phyloP scores from a whole-genome alignment of 2,797 vertebrate genomes.

The Rhadinocentrus ornatus region DNA sequence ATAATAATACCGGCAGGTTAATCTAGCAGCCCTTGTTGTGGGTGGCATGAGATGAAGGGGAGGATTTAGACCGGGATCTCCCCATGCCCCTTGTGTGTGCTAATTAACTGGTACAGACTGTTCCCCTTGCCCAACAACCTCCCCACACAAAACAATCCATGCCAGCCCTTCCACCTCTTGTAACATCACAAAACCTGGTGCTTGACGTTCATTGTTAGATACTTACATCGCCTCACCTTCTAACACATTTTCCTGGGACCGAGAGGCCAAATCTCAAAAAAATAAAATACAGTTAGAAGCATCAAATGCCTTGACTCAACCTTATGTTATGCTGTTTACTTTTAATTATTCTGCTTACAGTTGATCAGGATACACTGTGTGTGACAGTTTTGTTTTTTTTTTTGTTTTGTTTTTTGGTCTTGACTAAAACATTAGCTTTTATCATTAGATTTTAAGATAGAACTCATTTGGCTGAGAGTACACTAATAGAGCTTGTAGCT shows the following conservation, averaged over 20 bases:
- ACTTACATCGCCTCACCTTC: slow-evolving; percentile 54
- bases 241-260: slow-evolving; percentile 74
- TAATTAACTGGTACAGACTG: slow-evolving; percentile 79
- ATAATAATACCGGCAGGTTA: slow-evolving; percentile 66
- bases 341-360: slow-evolving; percentile 74
- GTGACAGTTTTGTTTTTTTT: too few species aligned
- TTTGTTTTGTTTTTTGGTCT: slow-evolving; percentile 30
- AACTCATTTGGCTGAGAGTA: neutral
- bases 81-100: slow-evolving; percentile 66
- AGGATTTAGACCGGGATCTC: slow-evolving; percentile 70
- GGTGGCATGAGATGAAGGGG: slow-evolving; percentile 72
- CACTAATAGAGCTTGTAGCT: too few species aligned
- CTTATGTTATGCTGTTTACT: slow-evolving; percentile 71
- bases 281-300: slow-evolving; percentile 75
- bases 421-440: slow-evolving; percentile 7
- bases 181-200: slow-evolving; percentile 62
- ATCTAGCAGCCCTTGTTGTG: slow-evolving; percentile 71
- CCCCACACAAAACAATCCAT: slow-evolving; percentile 38
- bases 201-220: slow-evolving; percentile 74
- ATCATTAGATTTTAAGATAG: slow-evolving; percentile 8
- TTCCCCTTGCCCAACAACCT: slow-evolving; percentile 47
- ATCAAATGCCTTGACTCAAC: slow-evolving; percentile 72
- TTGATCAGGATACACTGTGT: slow-evolving; percentile 34
- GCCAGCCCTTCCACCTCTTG: slow-evolving; percentile 24
- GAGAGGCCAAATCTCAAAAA: slow-evolving; percentile 74